These are phyloP conservation scores for Ichneumoninae sp. DNA, from an alignment of 2,888 invertebrate species.

Conservation along the genomic window DNA sequence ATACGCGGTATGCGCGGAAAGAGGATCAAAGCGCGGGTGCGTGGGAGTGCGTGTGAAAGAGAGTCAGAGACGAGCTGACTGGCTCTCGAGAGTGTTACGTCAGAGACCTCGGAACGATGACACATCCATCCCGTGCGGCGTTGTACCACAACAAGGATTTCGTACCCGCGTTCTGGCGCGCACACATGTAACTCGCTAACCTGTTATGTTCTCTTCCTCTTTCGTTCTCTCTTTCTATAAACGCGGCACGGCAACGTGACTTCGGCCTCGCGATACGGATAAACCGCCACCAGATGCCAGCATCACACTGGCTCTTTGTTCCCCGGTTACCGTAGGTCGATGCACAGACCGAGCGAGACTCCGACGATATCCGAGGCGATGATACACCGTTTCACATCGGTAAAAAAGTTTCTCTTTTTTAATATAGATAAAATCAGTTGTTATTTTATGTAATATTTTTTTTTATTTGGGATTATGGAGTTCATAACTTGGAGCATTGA, in stretches of 20 bases:
- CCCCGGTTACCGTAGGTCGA: slow-evolving; percentile 43
- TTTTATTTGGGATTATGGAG: neutral
- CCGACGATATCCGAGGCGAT: neutral
- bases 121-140: slow-evolving; percentile 66
- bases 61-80: slow-evolving; percentile 49
- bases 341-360: slow-evolving; percentile 13
- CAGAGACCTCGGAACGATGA: slow-evolving; percentile 72
- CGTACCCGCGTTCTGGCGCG: slow-evolving; percentile 37
- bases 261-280: slow-evolving; percentile 36
- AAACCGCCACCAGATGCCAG: slow-evolving; percentile 69
- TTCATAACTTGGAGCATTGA: neutral
- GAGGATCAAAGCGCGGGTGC: slow-evolving; percentile 9
- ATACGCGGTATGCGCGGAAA: neutral
- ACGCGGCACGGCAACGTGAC: slow-evolving; percentile 44
- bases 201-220: slow-evolving; percentile 5
- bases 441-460: neutral
- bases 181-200: slow-evolving; percentile 5
- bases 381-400: slow-evolving; percentile 33
- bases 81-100: slow-evolving; percentile 68
- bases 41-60: slow-evolving; percentile 36
- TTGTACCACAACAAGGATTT: slow-evolving; percentile 55
- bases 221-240: neutral
- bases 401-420: neutral
- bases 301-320: slow-evolving; percentile 59
- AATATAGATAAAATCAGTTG: neutral